A percentile compares a stretch with the other conserved stretches of the same genome.
Evolutionary conservation across 2,888 invertebrate species (phyloP).

Genomic region (Hymenopus coronatus): DNA sequence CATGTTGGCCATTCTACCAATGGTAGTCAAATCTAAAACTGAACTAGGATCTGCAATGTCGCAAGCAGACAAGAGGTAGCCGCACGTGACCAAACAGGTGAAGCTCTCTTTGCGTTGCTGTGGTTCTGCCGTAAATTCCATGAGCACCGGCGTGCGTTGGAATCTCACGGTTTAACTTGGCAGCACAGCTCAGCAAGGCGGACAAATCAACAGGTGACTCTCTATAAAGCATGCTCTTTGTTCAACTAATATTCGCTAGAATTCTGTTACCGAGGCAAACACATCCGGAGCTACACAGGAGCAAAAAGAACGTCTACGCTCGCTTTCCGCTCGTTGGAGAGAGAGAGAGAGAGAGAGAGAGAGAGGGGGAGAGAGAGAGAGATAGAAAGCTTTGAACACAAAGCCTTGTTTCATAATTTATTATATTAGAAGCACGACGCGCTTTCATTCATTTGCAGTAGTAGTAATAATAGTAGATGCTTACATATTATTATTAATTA

Average conservation of each 20-base stretch:
- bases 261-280: not conserved
- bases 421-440: not conserved
- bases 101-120: not conserved
- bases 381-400: not conserved
- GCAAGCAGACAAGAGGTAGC: no score
- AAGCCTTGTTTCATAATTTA: not conserved
- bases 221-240: not conserved
- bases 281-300: not conserved
- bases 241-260: not conserved
- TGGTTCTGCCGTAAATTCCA: not conserved
- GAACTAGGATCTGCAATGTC: no score
- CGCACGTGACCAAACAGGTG: no score
- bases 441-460: not conserved
- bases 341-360: no score
- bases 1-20: no score
- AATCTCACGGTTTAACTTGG: not conserved
- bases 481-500: not conserved
- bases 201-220: not conserved
- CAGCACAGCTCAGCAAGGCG: not conserved
- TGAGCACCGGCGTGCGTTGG: not conserved
- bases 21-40: no score
- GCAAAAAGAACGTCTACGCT: not conserved
- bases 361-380: no score
- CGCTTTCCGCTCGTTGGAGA: not conserved
- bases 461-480: not conserved